Evolutionary conservation across 1,140 invertebrate species (phyloP), one percentile per base, ranked within the genome.

Genomic region (Brachionus sp.): DNA sequence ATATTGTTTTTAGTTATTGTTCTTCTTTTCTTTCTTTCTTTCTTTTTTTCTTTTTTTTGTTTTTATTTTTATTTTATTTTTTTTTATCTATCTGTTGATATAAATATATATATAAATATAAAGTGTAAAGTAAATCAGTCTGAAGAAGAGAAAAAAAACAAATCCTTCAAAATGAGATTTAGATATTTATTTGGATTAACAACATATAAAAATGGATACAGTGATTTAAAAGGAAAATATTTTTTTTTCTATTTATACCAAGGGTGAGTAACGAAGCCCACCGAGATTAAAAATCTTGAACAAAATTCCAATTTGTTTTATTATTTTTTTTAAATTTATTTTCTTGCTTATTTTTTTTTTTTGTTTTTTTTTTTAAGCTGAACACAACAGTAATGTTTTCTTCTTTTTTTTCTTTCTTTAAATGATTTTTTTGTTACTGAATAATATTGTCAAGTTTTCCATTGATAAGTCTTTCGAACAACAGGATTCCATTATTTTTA

Each of bases 141-240:
- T 37, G 33, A 66, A 10, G 5, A 46, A 33, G 33, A 66, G 33
- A 66, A 33, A 66, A 33, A 66, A 23, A 33, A 66, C 13, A 66
- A 33, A 66, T 66, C 64, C 64, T 66, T 66, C 12, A 16, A 70
- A 70, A 70, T 70, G 66, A 70, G 66, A 70, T 70, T 70, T 70
- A n/a, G 33, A 66, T 33, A 33, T 33, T 66, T 66, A 29, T 66
- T 66, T 29, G 16, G 13, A 12, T 64, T 64, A 16, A 23, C 29
- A 16, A n/a, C 3, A 16, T 50, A n/a, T n/a, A 25, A 19, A 7
- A 39, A 37, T 6, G 35, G 35, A 70, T 39, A 70, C 66, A 70
- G 66, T 70, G 66, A 70, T 57, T 57, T 57, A 19, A 19, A 57
- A 19, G 50, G 19, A 19, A 29, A 29, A 29, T n/a, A n/a, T 29